These are phyloP conservation scores for Phyllostomus hastatus DNA, from an alignment of 2,113 vertebrate species.

Conservation along the genomic window DNA sequence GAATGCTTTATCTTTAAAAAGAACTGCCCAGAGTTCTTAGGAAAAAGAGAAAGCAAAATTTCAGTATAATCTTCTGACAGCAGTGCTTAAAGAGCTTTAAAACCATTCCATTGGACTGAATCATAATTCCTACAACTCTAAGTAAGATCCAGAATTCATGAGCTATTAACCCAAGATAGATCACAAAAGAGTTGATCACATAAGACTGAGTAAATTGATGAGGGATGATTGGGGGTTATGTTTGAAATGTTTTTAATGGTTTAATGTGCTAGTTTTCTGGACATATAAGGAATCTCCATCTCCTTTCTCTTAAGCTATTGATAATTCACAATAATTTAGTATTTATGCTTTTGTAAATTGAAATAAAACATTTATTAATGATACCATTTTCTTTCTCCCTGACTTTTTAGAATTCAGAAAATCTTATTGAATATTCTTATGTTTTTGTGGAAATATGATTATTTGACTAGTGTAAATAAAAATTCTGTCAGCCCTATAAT, in stretches of 20 bases:
- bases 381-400: neutral
- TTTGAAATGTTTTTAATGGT: neutral
- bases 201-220: neutral
- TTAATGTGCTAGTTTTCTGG: neutral
- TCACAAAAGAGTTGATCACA: neutral
- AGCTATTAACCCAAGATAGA: neutral
- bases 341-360: neutral
- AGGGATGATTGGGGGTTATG: neutral
- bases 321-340: neutral
- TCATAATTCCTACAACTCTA: neutral
- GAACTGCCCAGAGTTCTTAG: neutral
- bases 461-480: neutral
- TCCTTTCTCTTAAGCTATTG: neutral
- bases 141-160: neutral
- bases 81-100: neutral
- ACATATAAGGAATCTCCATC: neutral
- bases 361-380: neutral
- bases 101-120: neutral
- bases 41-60: neutral
- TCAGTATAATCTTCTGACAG: neutral
- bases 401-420: neutral
- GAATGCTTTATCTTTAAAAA: neutral
- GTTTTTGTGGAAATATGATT: neutral
- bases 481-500: neutral
- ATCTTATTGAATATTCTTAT: neutral